Evolutionary conservation across 2,113 vertebrate genomes (phyloP), one percentile per base, ranked within the genome.

Genomic region (Oxygymnocypris stewartii): DNA sequence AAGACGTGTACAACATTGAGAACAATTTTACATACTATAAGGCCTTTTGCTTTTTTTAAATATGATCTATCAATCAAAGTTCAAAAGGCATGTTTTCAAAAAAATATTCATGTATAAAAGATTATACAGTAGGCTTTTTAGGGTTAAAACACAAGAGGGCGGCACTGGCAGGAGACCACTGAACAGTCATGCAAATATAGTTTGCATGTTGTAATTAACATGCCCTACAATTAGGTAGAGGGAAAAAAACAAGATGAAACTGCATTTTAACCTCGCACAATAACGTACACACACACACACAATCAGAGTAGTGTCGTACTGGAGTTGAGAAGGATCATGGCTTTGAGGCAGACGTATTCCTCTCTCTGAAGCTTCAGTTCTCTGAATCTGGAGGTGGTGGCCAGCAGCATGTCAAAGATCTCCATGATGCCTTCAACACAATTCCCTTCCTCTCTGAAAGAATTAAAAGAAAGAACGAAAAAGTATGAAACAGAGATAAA

Each of bases 351-450:
- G 63, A 99, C 95, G 76, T 98, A 99, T 88, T 99, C 98, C 84
- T 98, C 97, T 88, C 97, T 95, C 93, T 97, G 97, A 31, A 99
- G 95, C 84, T 98, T 97, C 90, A 99, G 93, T 92, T 99, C 97
- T 8, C 98, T 94, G 85, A 99, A 97, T 85, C 97, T 96, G 4
- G 98, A 96, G 20, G 97, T 98, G 18, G 96, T 96, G 2, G 97
- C 97, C 91, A 99, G 93, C 44, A 99, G 95, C 97, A 99, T 98
- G 94, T 99, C 98, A 90, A 99, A 99, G 88, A 99, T 99, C 92
- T 99, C 98, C 95, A 99, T 93, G 93, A 99, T 98, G 82, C 98
- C 98, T 93, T 99, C 98, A 35, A 99, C 97, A 18, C 98, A 99
- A 89, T 96, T 96, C 1, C 98, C 97, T 87, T 99, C 98, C 16